Base-by-base conservation (phyloP, 37 sponge, comb jelly and placozoan species). In the Ephydatia muelleri region DNA sequence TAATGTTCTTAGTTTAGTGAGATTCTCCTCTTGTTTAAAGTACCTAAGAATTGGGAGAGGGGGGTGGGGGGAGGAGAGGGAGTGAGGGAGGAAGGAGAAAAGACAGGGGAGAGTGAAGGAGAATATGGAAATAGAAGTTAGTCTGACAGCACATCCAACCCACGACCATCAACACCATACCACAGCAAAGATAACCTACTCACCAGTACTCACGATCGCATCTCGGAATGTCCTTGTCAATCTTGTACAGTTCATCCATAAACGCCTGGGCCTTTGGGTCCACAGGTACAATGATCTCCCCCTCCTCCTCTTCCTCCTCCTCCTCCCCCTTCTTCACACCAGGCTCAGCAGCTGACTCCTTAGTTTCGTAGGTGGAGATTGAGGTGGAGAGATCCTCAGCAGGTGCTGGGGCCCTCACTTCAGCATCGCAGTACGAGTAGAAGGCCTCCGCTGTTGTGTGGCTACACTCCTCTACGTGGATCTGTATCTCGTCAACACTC, bases 181-280 rank as follows among this genome's bases (percentile, higher is more conserved):
- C 34, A 73, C 34, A 29, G 33, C 0, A 21, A n/a, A 21, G 21
- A 73, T n/a, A n/a, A 34, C 16, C 22, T 30, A 33, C 85, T 78
- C 34, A 94, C 95, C 76, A 75, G 77, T 93, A 95, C 39, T 98
- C 94, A 65, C 98, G 82, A 77, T 98, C 98, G 80, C 98, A 98
- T 36, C 98, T 83, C 67, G 87, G 86, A 19, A 98, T 93, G 68
- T 98, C 98, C 66, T 98, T 98, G 87, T 98, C 98, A 76, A 98
- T 95, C 25, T 86, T 88, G 65, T 72, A 64, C 29, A 94, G 86
- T 80, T 94, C 91, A 5, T 82, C 48, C 0, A 73, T 69, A 73
- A 90, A 90, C 29, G 34, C 19, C 49, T 74, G 28, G 33, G 73
- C 78, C 39, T 48, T 77, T 25, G 65, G 49, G 40, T 88, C 79